Evolutionary conservation across 2,113 vertebrate genomes (phyloP), one percentile per base, ranked within the genome.

Genomic region (Ptilorrhoa leucosticta): DNA sequence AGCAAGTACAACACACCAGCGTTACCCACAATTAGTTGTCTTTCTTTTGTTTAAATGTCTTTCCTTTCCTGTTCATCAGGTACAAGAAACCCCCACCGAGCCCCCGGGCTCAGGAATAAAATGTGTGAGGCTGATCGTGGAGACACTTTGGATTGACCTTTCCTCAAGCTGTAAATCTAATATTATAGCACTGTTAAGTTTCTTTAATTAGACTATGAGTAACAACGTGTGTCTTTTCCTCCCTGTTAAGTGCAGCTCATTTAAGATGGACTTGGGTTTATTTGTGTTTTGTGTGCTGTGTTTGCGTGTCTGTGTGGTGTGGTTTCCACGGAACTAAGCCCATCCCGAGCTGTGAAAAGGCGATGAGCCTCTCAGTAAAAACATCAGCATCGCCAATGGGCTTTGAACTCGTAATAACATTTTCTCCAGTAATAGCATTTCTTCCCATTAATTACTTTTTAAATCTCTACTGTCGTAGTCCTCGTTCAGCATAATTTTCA

Each of bases 141-240:
- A 71, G 44, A 31, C 2, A 0, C 69, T 53, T 72, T 4, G 21
- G n/a, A 33, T 2, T 94, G 93, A 82, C 65, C 89, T 94, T 92
- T 64, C 45, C 73, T 87, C 20, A 9, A 53, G 70, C 53, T 87
- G 50, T 79, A 89, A 69, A 83, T 73, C 86, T 51, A 66, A 35
- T 69, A 64, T n/a, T 93, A 23, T 51, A 65, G 48, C 60, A 39
- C 64, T 70, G 35, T 63, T 80, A 61, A 35, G 30, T 87, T 86
- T 37, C 88, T 83, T 96, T 90, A 90, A 91, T 92, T 94, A 89
- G 86, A 51, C 28, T 16, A 31, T 78, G 80, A 89, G 54, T 78
- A 92, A 83, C 56, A 47, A 71, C 2, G 0, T 27, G 5, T 19
- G n/a, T 71, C 60, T 83, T 50, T 58, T 45, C 33, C 27, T 57